Conservation (phyloP, 2,113 vertebrate species). For the Neodontobutis hainanensis region DNA sequence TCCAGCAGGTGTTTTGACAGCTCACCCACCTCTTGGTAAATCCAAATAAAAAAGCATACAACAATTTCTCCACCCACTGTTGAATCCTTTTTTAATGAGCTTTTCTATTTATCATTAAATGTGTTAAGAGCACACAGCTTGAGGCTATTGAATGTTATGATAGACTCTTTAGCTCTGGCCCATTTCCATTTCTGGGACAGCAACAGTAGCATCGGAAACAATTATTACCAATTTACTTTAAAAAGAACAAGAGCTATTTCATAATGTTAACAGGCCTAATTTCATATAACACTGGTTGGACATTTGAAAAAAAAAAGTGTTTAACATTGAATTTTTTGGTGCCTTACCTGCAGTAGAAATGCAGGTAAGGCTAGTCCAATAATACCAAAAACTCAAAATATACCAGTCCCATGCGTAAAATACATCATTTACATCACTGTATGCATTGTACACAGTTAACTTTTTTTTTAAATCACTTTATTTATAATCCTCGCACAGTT, state of each 20-base stretch:
- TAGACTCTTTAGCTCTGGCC: slow-evolving; percentile 5
- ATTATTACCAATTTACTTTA: neutral
- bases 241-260: neutral
- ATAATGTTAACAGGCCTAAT: too few species aligned
- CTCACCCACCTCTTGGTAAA: slow-evolving; percentile 11
- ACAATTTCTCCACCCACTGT: slow-evolving; percentile 15
- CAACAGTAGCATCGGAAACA: neutral
- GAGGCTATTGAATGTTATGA: neutral
- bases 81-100: slow-evolving; percentile 25
- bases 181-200: slow-evolving; percentile 26
- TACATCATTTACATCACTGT: too few species aligned
- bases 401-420: too few species aligned
- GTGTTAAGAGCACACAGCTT: slow-evolving; percentile 15
- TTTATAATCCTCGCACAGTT: too few species aligned
- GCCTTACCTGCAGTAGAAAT: too few species aligned
- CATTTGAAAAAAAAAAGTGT: too few species aligned
- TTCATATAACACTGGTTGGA: too few species aligned
- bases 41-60: slow-evolving; percentile 33
- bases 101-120: slow-evolving; percentile 22
- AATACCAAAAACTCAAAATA: too few species aligned
- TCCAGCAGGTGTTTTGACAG: slow-evolving; percentile 31
- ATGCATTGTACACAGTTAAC: too few species aligned
- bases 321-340: too few species aligned
- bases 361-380: too few species aligned
- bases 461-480: too few species aligned